Base-by-base conservation (phyloP, 2,113 vertebrate genomes). In the Todiramphus chloris region DNA sequence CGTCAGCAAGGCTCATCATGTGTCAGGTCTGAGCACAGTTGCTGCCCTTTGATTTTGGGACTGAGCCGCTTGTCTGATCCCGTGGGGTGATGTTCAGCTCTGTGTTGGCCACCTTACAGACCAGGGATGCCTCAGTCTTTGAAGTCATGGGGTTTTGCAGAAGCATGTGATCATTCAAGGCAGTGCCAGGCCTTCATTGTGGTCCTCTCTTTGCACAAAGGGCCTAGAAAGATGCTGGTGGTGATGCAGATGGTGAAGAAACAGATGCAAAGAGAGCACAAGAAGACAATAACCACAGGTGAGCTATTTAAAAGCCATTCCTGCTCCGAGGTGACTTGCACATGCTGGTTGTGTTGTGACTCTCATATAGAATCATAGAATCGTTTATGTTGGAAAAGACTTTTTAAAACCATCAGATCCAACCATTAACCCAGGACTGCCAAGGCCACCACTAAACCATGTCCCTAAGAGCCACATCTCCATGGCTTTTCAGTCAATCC, bases 341-440 rank as follows among this genome's bases (percentile, higher is more conserved):
- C 0, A 0, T 41, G 35, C 20, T 63, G 41, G 31, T 13, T 0
- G 0, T 31, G 23, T 35, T 55, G 23, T 39, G 25, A 9, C n/a
- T 64, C 27, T 67, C 41, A 44, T 43, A 43, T 28, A 64, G 62
- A 41, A 41, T 41, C 27, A 64, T 19, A 43, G 63, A 43, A 21
- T 66, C 7, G 41, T 43, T 41, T 28, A 20, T 27, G 28, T 66
- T 66, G 39, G 63, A 43, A 41, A 41, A 12, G 62, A 64, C 21
- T 39, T 35, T 39, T 11, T 41, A 27, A 39, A 25, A 63, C 25
- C 25, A 18, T 39, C 7, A 9, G 39, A 15, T 16, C 59, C 59
- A 62, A 62, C 9, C 23, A 25, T 37, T 37, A 62, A 25, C 35
- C 59, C 59, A 62, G 15, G 21, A 62, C 59, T 37, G 59, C 35